Percentiles rank a stretch among this genome's conserved stretches.
Evolutionary conservation across 2,113 vertebrate species (phyloP).

Genomic region (Tenrec ecaudatus): DNA sequence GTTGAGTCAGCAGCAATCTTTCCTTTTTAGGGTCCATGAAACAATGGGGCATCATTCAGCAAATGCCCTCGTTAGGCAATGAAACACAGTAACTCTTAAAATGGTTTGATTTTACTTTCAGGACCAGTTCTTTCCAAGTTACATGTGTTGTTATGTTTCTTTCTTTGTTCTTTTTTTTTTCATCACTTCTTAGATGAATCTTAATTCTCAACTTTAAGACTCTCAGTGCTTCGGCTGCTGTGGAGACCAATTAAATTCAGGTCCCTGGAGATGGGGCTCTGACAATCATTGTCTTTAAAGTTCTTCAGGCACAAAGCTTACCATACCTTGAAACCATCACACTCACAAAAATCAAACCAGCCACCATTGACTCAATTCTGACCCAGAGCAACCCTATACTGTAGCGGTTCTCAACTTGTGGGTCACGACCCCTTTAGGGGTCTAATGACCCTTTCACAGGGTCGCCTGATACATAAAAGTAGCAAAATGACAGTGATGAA

Average conservation of each 20-base stretch:
- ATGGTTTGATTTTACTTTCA: conserved; percentile 45
- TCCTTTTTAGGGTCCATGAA: background rate
- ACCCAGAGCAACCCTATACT: no score
- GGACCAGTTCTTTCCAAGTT: conserved; percentile 9
- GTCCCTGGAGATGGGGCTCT: background rate
- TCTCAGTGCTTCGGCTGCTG: background rate
- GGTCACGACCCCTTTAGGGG: no score
- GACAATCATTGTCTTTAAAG: background rate
- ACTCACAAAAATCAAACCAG: no score
- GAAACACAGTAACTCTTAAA: background rate
- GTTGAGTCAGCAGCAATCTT: background rate
- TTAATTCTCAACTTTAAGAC: conserved; percentile 20
- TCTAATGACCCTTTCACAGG: no score
- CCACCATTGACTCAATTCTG: no score
- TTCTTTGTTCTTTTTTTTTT: background rate
- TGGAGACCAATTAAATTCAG: background rate
- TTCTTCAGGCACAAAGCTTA: background rate
- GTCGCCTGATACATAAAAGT: no score
- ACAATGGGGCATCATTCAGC: background rate
- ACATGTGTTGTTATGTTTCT: background rate
- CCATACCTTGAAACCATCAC: background rate
- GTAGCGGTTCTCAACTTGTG: no score
- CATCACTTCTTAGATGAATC: conserved; percentile 21
- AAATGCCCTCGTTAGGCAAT: background rate
- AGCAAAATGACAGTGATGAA: no score